Evolutionary conservation across 2,113 vertebrate genomes (phyloP).

Genomic region (Progne subis): DNA sequence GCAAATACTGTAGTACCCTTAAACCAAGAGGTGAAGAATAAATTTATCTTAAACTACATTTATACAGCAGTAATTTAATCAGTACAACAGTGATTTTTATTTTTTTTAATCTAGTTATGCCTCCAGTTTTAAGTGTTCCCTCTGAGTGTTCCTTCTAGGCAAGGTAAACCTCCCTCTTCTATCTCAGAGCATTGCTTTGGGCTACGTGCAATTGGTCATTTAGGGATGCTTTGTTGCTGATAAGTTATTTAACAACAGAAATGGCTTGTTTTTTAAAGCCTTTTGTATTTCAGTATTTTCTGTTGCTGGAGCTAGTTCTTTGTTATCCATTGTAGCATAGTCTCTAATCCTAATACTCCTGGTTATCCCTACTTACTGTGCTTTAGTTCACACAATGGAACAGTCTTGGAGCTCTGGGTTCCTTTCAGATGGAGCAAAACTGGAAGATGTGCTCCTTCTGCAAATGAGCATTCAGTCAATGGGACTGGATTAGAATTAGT

Average conservation of each 20-base stretch:
- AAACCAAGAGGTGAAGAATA: not conserved
- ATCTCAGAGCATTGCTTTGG: not conserved
- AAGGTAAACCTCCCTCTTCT: not conserved
- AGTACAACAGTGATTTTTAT: not conserved
- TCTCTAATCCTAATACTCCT: constrained; percentile 37
- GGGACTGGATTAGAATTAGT: not conserved
- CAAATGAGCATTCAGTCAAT: constrained; percentile 10
- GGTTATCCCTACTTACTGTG: constrained; percentile 33
- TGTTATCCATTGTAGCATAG: not conserved
- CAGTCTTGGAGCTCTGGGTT: not conserved
- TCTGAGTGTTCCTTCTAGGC: not conserved
- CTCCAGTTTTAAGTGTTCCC: not conserved
- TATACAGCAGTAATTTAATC: not conserved
- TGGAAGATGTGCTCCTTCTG: constrained; percentile 29
- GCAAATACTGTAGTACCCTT: not conserved
- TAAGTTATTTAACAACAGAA: constrained; percentile 9
- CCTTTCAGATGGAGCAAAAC: constrained; percentile 3
- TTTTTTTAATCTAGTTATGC: not conserved
- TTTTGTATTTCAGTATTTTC: constrained; percentile 12
- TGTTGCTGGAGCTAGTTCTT: constrained; percentile 1
- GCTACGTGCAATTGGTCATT: not conserved
- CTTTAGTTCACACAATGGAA: not conserved
- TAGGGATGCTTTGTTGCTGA: not conserved
- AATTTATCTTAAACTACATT: not conserved
- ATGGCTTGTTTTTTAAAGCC: not conserved